Base-by-base conservation (phyloP, 2,113 vertebrate species). In the Perognathus longimembris region DNA sequence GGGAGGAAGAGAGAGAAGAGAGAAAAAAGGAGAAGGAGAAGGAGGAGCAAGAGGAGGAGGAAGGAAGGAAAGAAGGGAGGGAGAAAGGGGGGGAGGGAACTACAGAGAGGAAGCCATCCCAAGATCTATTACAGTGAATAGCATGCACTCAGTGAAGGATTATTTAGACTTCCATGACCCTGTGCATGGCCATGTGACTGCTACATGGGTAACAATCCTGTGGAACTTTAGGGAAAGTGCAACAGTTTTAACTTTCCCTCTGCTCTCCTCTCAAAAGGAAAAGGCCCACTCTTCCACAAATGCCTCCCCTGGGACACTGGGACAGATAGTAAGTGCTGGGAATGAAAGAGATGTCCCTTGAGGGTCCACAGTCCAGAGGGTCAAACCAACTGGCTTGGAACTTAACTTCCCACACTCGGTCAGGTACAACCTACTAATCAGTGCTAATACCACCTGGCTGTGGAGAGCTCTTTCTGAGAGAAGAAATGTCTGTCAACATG, bases 251-350 rank as follows among this genome's bases (percentile, higher is more conserved):
- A 17, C 45, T 8, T 67, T 9, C 45, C 34, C 45, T 38, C 63
- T 32, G 15, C 77, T 80, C 45, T 1, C 28, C 22, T 64, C 34
- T 36, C 54, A 54, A 21, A 38, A 20, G 36, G 20, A 82, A 34
- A 26, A 18, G 45, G 26, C 22, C 70, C 34, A n/a, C 7, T 26
- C 12, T 17, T 30, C 30, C 8, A 24, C 75, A 54, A 2, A 69
- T 4, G 24, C 57, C 69, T 21, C 1, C 20, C 11, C 22, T 30
- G 30, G 50, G 20, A 11, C 61, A 36, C 4, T 1, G 24, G 59
- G n/a, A n/a, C 21, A 2, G 20, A 21, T 7, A 0, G 4, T 7
- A 26, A 36, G 22, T 6, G 1, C 50, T 2, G 22, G 34, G 11
- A 5, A 45, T 17, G 50, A 54, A 12, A 30, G 34, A 0, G 0